Base-by-base conservation (phyloP, 2,888 invertebrate genomes). In the Pseudococcus longispinus region DNA sequence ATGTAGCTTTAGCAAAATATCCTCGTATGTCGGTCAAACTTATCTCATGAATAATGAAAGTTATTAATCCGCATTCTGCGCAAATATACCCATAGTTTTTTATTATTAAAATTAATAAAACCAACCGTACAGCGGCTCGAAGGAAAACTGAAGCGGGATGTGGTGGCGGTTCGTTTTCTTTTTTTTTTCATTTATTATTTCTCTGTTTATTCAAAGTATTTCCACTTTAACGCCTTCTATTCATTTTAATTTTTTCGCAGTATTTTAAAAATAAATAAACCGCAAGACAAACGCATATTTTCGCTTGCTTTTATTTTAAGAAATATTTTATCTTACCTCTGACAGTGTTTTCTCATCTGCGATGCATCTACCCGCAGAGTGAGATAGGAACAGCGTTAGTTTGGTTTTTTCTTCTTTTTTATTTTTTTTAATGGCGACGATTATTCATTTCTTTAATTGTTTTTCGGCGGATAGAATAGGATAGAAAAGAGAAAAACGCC, bases 391-490 rank as follows among this genome's bases (percentile, higher is more conserved):
- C 23, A 60, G 60, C 60, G 23, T 11, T 9, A 9, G 37, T 37
- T 37, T 0, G 20, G 18, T 51, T 85, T 15, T 83, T 26, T 51
- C 42, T 82, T 65, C 20, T 23, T 32, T 55, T 84, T 60, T 70
- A 42, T 29, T 85, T 85, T 80, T 80, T 74, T 46, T 85, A 85
- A 85, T 85, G 70, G 46, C 85, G 65, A 85, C 85, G 85, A 85
- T 85, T 85, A 85, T 85, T 85, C 85, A 85, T 85, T 85, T 85
- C 85, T 85, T 85, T 85, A 85, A 85, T 85, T 85, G 85, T 85
- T 85, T 85, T 84, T 65, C 51, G 42, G 84, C 37, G 44, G 83
- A 42, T 42, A 26, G 74, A 74, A 85, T 23, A 46, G 70, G 51
- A 42, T 23, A 26, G 74, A 85, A 74, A 42, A 46, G 70, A 70